Evolutionary conservation across 2,888 invertebrate genomes (phyloP).

Genomic region (Orthosia cruda): DNA sequence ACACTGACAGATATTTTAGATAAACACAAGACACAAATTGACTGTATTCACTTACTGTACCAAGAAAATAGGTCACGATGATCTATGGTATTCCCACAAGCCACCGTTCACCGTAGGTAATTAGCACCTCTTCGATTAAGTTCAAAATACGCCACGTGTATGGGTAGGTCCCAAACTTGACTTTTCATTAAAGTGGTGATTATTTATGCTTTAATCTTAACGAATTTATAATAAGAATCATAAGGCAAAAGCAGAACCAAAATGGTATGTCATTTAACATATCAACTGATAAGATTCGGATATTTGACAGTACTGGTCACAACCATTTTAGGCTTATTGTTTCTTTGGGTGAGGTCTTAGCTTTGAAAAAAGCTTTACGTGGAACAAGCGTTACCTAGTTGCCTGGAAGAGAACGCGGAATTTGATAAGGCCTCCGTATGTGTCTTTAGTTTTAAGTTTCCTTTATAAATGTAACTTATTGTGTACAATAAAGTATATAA

Average conservation of each 20-base stretch:
- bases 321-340: neutral
- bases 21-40: neutral
- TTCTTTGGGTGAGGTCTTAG: neutral
- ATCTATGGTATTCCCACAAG: constrained; percentile 38
- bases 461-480: too few species aligned
- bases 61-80: constrained; percentile 8
- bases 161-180: neutral
- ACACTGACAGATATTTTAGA: neutral
- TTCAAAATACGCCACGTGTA: constrained; percentile 18
- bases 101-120: constrained; percentile 37
- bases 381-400: too few species aligned
- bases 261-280: neutral
- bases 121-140: constrained; percentile 46
- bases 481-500: too few species aligned
- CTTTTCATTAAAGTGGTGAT: neutral
- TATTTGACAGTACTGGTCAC: neutral
- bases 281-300: neutral
- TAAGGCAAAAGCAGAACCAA: neutral
- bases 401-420: too few species aligned
- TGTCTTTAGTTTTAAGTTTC: too few species aligned
- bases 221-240: neutral
- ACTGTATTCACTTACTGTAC: neutral
- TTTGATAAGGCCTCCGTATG: too few species aligned
- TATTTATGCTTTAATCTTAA: neutral
- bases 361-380: too few species aligned